Conservation (phyloP, 2,888 invertebrate species). For the Dynastes hyllus region DNA sequence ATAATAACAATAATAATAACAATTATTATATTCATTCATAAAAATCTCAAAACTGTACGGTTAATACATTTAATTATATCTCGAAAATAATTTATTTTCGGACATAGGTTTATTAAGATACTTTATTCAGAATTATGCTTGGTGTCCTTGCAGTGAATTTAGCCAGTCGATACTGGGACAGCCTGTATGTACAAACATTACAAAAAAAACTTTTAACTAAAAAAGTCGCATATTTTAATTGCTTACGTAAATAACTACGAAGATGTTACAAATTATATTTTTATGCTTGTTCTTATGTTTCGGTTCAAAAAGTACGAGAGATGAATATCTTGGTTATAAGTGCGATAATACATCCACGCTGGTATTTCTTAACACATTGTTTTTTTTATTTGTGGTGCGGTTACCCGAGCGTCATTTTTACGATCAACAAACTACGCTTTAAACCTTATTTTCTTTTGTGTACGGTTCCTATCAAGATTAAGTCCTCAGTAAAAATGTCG, state of each 20-base stretch:
- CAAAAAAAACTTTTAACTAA: too few relatives aligned
- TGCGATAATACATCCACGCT: not conserved
- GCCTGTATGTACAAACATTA: too few relatives aligned
- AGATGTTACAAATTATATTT: slow-evolving; percentile 4
- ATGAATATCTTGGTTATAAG: slow-evolving; percentile 3
- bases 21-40: too few relatives aligned
- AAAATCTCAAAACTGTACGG: too few relatives aligned
- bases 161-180: too few relatives aligned
- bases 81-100: too few relatives aligned
- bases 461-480: slow-evolving; percentile 52
- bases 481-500: slow-evolving; percentile 54
- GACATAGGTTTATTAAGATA: too few relatives aligned
- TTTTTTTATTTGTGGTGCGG: slow-evolving; percentile 31
- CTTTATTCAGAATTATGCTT: too few relatives aligned
- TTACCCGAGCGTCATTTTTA: slow-evolving; percentile 40
- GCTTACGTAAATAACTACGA: not conserved
- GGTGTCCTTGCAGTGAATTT: too few relatives aligned
- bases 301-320: not conserved
- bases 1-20: too few relatives aligned
- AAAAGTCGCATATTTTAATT: too few relatives aligned
- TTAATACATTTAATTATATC: too few relatives aligned
- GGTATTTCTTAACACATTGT: slow-evolving; percentile 28
- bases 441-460: slow-evolving; percentile 47
- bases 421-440: slow-evolving; percentile 49
- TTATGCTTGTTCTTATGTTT: not conserved